phyloP scores from a whole-genome alignment of 35 echinoderm and acorn worm genomes.

The Nesometra sesokonis region DNA sequence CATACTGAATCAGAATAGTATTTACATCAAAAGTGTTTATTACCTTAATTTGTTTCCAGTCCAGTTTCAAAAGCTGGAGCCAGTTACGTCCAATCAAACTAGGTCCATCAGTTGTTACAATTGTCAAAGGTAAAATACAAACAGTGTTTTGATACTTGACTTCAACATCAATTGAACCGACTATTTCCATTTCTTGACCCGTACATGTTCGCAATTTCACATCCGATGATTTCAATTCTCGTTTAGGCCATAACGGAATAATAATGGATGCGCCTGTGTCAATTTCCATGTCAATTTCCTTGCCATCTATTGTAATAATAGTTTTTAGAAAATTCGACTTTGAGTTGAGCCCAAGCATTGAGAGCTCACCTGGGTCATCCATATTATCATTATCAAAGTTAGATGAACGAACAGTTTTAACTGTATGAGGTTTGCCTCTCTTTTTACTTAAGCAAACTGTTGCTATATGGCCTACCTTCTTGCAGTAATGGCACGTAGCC shows the following conservation, averaged over 20 bases:
- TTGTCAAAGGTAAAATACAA: not conserved
- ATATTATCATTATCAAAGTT: too few relatives aligned
- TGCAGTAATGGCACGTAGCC: not conserved
- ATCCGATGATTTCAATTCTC: not conserved
- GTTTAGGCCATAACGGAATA: not conserved
- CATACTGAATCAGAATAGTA: too few relatives aligned
- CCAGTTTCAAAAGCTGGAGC: not conserved
- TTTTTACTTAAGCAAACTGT: not conserved
- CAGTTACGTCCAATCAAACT: not conserved
- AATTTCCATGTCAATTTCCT: slow-evolving; percentile 3
- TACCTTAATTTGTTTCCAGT: not conserved
- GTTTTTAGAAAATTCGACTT: not conserved
- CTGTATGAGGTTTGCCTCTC: not conserved
- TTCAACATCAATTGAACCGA: not conserved
- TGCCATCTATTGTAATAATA: not conserved
- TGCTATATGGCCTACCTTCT: not conserved
- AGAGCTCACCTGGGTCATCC: too few relatives aligned
- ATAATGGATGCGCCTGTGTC: slow-evolving; percentile 12
- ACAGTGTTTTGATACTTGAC: not conserved
- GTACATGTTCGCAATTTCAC: slow-evolving; percentile 3
- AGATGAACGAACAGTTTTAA: not conserved
- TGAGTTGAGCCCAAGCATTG: not conserved
- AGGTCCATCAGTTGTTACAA: not conserved
- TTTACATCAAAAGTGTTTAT: not conserved
- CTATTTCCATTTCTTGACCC: not conserved